Conservation (phyloP, 2,113 vertebrate species). For the Brienomyrus longianalis region DNA sequence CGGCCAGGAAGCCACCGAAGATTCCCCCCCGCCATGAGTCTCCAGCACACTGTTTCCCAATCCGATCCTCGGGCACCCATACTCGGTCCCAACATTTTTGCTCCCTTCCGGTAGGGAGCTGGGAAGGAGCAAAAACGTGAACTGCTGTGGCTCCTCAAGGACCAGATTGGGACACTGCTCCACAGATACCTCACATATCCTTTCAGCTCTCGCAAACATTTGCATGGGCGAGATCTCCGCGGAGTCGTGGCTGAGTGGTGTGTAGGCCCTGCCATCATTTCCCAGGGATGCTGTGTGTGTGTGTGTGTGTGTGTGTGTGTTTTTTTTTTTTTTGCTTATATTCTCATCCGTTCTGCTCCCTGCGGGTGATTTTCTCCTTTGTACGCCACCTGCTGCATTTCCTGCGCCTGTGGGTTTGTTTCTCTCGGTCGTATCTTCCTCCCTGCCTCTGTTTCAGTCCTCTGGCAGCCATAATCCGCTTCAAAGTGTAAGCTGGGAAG, state of each 20-base stretch:
- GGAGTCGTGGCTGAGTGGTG: neutral
- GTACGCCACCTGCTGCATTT: neutral
- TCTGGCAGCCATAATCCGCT: neutral
- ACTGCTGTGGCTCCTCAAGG: neutral
- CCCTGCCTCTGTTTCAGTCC: neutral
- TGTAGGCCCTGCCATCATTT: neutral
- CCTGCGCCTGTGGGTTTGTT: neutral
- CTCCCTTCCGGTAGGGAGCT: neutral
- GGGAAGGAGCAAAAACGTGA: neutral
- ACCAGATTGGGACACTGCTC: neutral
- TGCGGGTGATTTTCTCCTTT: neutral
- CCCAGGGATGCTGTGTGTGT: conserved; percentile 12
- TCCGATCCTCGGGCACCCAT: neutral
- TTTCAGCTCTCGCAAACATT: conserved; percentile 8
- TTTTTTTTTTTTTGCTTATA: neutral
- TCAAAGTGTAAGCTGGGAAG: neutral
- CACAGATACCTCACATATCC: neutral
- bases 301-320: too few relatives aligned
- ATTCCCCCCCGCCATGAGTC: neutral
- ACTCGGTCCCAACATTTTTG: neutral
- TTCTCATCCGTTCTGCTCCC: neutral
- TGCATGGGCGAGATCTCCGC: neutral
- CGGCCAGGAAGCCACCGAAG: neutral
- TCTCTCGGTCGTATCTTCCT: neutral
- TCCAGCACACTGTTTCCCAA: neutral